Evolutionary conservation across 2,797 vertebrate species (phyloP), one percentile per base, ranked within the genome.

Genomic region (Acestrorhynchus altus): DNA sequence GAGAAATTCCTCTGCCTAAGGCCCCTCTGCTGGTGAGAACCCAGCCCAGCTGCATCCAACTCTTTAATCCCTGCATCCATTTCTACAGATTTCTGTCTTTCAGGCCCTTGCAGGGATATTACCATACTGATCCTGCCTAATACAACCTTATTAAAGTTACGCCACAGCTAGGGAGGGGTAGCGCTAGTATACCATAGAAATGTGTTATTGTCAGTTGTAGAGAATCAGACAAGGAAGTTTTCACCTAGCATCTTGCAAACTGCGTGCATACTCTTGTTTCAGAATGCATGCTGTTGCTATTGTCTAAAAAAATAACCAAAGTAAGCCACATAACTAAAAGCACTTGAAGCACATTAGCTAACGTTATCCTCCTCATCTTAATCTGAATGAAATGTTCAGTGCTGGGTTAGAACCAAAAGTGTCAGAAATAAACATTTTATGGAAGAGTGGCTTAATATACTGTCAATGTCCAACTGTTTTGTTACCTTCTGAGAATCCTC

Each of bases 1-100:
- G 82, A 86, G 81, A 90, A 87, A 88, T 83, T 87, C 60, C 79
- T 87, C 72, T 70, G 76, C 87, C 86, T 69, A 87, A 86, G 83
- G 81, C 83, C 42, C 64, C 59, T 57, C 68, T 78, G 77, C 76
- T 80, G 80, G 81, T 13, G 4, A 42, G 78, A 74, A 69, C 82
- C 85, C 78, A 78, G 67, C 77, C 60, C 64, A 84, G 76, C 77
- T 60, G 52, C 52, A 72, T 76, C 74, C 83, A 77, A 86, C 72
- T 79, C 81, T 59, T 61, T 88, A 87, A 89, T 85, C 86, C 86
- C 63, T 67, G 61, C 76, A 81, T 87, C 69, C 72, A 79, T 86
- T 87, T 80, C 76, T 80, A 88, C 56, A 51, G 69, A 80, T 88
- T 84, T 81, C 68, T 82, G 81, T 89, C 76, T 87, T 75, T 76